phyloP scores from a whole-genome alignment of 2,113 vertebrate genomes.

The Jacana jacana region DNA sequence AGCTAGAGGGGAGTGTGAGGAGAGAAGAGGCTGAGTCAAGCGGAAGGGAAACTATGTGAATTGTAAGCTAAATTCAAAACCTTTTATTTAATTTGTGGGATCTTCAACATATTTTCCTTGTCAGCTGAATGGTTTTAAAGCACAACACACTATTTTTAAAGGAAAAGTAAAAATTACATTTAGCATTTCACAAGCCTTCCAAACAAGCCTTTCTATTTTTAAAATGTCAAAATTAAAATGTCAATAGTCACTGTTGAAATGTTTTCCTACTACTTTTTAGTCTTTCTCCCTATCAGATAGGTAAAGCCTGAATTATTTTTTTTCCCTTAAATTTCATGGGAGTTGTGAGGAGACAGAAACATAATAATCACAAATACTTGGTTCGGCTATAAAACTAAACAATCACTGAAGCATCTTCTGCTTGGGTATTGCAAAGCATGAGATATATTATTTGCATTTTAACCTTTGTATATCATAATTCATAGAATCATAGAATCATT shows the following conservation, averaged over 20 bases:
- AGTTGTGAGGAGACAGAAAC: background rate
- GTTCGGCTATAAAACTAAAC: background rate
- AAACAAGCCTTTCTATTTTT: background rate
- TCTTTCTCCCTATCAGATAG: background rate
- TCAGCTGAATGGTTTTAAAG: background rate
- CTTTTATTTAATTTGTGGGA: background rate
- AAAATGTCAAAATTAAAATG: background rate
- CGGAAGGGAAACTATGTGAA: background rate
- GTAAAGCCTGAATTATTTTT: background rate
- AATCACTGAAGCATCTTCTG: background rate
- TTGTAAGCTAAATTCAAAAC: background rate
- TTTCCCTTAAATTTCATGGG: background rate
- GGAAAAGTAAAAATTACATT: background rate
- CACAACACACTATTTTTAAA: background rate
- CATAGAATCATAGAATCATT: too few relatives aligned
- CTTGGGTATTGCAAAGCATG: background rate
- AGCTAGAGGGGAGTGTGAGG: background rate
- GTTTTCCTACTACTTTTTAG: background rate
- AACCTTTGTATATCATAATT: background rate
- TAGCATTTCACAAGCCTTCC: background rate
- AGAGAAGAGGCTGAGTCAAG: background rate
- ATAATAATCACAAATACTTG: background rate
- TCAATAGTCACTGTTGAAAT: background rate
- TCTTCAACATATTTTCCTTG: background rate
- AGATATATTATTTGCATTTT: background rate